Evolutionary conservation across 2,888 invertebrate species (phyloP), one percentile per base, ranked within the genome.

Genomic region (Agrochola circellaris): DNA sequence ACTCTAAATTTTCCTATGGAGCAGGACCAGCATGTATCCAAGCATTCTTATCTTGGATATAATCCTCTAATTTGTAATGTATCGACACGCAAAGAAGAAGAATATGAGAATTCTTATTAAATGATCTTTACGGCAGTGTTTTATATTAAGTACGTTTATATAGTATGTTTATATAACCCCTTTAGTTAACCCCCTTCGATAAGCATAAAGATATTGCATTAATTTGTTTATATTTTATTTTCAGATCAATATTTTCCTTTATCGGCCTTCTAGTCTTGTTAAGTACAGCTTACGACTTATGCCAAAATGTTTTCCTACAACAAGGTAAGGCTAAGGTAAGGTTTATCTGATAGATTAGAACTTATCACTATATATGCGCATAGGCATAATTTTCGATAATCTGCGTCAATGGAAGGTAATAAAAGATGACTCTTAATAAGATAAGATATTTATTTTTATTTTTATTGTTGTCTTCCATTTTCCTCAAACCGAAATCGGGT

Each of bases 231-330:
- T 11, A 45, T 56, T 92, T 77, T 87, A 7, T 66, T 86, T 93
- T 76, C 90, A 92, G 92, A 23, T 87, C 70, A 15, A 67, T 93
- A 62, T 91, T 93, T 78, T 89, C 91, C 0, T 7, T 89, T 9
- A 86, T 95, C 26, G 88, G 86, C 1, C 13, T 93, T 3, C 78
- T 95, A 0, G 91, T 92, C 13, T 45, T 93, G 23, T 42, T 94
- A 7, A 93, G 94, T 71, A 95, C 95, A 0, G 70, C 83, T 20
- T 92, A 92, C 71, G 92, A 92, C 73, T 30, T 92, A 6, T 79
- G 81, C 38, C 82, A 88, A n/a, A 88, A 88, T 23, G 34, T 88
- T 30, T 70, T 89, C 34, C 74, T 82, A 1, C n/a, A 78, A 73
- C 87, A 77, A 68, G 90, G 92, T 91, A 82, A 90, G 2, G 85